A percentile compares a stretch with the other conserved stretches of the same genome.
Evolutionary conservation across 1,140 invertebrate genomes (phyloP).

Genomic region (Helicoverpa zea): DNA sequence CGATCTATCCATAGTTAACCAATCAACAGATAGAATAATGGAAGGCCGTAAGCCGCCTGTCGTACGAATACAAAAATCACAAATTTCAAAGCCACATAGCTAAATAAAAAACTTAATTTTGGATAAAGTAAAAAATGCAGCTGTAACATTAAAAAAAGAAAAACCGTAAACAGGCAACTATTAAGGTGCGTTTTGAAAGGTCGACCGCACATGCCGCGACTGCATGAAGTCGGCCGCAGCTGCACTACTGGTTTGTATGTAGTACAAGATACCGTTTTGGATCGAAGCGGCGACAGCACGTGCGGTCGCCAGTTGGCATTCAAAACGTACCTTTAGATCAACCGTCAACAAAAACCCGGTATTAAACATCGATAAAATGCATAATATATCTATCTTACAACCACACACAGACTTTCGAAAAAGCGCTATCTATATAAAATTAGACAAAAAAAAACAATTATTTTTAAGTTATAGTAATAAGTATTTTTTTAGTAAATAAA

Average conservation of each 20-base stretch:
- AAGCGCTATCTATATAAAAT: slow-evolving; percentile 40
- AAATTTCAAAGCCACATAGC: not conserved
- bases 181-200: not conserved
- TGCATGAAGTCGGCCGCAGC: too few relatives aligned
- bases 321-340: not conserved
- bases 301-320: too few relatives aligned
- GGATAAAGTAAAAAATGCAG: slow-evolving; percentile 12
- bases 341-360: not conserved
- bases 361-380: slow-evolving; percentile 6
- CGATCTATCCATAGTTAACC: not conserved
- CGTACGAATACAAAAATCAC: not conserved
- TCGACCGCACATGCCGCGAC: too few relatives aligned
- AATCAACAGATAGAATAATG: too few relatives aligned
- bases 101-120: not conserved
- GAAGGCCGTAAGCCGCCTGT: too few relatives aligned
- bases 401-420: slow-evolving; percentile 29
- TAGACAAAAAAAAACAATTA: slow-evolving; percentile 38
- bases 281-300: too few relatives aligned
- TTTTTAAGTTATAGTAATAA: slow-evolving; percentile 9
- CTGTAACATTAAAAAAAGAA: not conserved
- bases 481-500: slow-evolving; percentile 32
- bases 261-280: too few relatives aligned
- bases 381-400: slow-evolving; percentile 40
- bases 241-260: too few relatives aligned
- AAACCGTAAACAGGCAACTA: slow-evolving; percentile 14